Conservation (phyloP, 2,113 vertebrate species). For the Ceyx margarethae region DNA sequence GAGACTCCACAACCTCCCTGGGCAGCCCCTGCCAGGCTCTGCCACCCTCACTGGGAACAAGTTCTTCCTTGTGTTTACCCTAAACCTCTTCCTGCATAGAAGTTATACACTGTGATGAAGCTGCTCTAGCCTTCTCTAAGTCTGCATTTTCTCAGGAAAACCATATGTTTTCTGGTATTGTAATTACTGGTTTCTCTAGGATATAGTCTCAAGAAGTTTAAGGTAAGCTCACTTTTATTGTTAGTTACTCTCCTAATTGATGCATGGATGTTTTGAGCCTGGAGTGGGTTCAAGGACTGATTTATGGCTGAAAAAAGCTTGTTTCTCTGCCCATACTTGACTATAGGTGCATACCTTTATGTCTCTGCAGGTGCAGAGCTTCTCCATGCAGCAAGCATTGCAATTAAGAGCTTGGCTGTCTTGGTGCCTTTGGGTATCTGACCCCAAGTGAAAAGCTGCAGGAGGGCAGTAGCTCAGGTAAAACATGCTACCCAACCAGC, state of each 20-base stretch:
- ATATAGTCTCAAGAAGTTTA: neutral
- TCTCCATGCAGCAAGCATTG: rapidly evolving
- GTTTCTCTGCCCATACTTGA: neutral
- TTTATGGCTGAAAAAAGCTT: neutral
- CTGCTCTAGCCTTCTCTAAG: neutral
- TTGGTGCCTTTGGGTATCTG: neutral
- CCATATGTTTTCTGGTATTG: neutral
- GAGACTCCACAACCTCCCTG: too few relatives aligned
- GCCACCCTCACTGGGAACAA: too few relatives aligned
- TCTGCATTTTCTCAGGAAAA: neutral
- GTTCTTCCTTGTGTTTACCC: too few relatives aligned
- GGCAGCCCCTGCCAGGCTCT: too few relatives aligned
- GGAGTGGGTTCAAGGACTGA: neutral
- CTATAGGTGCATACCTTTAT: rapidly evolving
- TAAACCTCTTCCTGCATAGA: neutral
- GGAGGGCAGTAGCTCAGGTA: neutral
- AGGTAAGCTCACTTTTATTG: neutral
- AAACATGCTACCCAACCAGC: neutral
- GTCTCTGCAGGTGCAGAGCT: neutral
- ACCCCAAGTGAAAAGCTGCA: neutral
- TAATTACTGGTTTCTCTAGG: neutral
- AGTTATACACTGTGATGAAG: neutral
- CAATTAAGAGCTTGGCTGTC: neutral
- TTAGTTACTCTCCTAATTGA: neutral
- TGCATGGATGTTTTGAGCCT: neutral